phyloP scores from a whole-genome alignment of 1,140 invertebrate genomes.

The Helicorthomorpha holstii region DNA sequence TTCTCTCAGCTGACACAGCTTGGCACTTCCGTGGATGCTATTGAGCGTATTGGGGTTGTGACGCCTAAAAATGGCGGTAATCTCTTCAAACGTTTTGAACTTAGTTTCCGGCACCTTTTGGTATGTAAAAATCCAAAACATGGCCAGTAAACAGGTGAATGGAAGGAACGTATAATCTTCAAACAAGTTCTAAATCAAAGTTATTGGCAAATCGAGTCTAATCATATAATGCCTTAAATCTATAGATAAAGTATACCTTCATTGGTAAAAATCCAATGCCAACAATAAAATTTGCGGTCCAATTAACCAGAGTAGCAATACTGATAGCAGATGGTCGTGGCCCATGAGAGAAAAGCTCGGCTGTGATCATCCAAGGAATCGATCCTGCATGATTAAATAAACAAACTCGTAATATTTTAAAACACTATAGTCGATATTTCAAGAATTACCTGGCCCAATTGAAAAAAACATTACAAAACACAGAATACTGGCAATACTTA shows the following conservation, averaged over 20 bases:
- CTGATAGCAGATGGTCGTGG: conserved; percentile 93
- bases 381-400: conserved; percentile 37
- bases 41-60: conserved; percentile 1
- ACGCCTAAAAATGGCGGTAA: conserved; percentile 58
- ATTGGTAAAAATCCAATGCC: conserved; percentile 86
- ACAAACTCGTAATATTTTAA: not conserved
- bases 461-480: conserved; percentile 95
- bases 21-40: conserved; percentile 4
- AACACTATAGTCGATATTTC: not conserved
- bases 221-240: conserved; percentile 9
- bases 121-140: conserved; percentile 96
- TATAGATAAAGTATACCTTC: conserved; percentile 40
- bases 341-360: conserved; percentile 93
- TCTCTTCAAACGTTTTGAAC: conserved; percentile 96
- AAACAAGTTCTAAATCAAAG: conserved; percentile 58
- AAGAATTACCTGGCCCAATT: conserved; percentile 52
- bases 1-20: not conserved
- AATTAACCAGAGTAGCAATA: conserved; percentile 93
- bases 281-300: conserved; percentile 94
- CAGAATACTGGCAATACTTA: conserved; percentile 82
- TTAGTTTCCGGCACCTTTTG: conserved; percentile 97
- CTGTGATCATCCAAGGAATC: conserved; percentile 98
- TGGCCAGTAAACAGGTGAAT: conserved; percentile 85
- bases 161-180: conserved; percentile 95
- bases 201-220: not conserved